Evolutionary conservation across 2,113 vertebrate genomes (phyloP).

Genomic region (Phylloscopus trochiloides): DNA sequence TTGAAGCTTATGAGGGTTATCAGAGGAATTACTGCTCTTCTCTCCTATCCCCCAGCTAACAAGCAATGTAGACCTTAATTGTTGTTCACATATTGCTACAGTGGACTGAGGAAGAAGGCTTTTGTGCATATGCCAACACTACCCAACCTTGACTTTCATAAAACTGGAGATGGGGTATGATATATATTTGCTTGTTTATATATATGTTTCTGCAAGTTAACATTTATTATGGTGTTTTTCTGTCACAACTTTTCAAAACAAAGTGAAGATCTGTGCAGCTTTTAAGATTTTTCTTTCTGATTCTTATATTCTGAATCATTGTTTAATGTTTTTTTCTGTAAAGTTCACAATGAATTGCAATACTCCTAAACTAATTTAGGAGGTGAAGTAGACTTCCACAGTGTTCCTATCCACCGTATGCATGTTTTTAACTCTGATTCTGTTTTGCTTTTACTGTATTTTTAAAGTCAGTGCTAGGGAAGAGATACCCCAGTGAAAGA

Average conservation of each 20-base stretch:
- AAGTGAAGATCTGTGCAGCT: neutral
- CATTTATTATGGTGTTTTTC: neutral
- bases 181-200: neutral
- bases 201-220: neutral
- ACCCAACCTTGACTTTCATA: slow-evolving; percentile 92
- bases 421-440: neutral
- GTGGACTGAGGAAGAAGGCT: slow-evolving; percentile 95
- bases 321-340: neutral
- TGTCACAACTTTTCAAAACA: neutral
- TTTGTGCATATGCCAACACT: slow-evolving; percentile 96
- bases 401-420: neutral
- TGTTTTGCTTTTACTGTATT: neutral
- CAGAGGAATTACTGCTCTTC: neutral
- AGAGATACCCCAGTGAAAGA: neutral
- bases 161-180: slow-evolving; percentile 90
- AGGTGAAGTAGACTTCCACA: neutral
- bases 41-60: neutral
- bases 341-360: neutral
- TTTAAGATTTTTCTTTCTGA: neutral
- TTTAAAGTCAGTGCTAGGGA: neutral
- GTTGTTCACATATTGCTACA: slow-evolving; percentile 92
- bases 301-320: neutral
- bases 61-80: slow-evolving; percentile 79
- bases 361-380: neutral
- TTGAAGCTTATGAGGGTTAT: neutral